Evolutionary conservation across 2,797 vertebrate species (phyloP).

Genomic region (Galagoides demidoff): DNA sequence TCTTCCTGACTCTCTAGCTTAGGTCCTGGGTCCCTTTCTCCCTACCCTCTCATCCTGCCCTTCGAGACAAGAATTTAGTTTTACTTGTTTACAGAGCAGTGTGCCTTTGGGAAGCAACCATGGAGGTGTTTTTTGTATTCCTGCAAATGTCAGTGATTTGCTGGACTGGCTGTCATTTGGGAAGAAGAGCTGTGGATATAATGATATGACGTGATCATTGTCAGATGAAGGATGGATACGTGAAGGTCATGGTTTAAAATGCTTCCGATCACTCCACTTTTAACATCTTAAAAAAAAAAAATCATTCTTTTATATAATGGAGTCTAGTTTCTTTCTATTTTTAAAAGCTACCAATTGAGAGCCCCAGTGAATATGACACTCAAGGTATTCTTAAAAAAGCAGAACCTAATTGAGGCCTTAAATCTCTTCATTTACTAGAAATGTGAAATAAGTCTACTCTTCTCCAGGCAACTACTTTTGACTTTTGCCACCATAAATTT

Average conservation of each 20-base stretch:
- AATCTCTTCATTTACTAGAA: neutral
- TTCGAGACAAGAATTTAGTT: neutral
- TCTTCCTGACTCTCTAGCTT: neutral
- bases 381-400: neutral
- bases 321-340: constrained; percentile 57
- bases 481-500: neutral
- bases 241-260: constrained; percentile 18
- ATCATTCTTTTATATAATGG: neutral
- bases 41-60: no score
- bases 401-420: neutral
- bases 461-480: neutral
- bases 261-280: neutral
- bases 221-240: neutral
- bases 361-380: neutral
- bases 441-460: neutral
- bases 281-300: neutral
- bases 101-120: neutral
- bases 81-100: neutral
- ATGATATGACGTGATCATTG: neutral
- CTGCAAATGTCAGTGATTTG: neutral
- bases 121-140: neutral
- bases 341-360: constrained; percentile 11
- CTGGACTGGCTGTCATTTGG: neutral
- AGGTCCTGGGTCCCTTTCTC: neutral
- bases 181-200: neutral